Conservation (phyloP, 2,888 invertebrate genomes). For the Halocaridina rubra region DNA sequence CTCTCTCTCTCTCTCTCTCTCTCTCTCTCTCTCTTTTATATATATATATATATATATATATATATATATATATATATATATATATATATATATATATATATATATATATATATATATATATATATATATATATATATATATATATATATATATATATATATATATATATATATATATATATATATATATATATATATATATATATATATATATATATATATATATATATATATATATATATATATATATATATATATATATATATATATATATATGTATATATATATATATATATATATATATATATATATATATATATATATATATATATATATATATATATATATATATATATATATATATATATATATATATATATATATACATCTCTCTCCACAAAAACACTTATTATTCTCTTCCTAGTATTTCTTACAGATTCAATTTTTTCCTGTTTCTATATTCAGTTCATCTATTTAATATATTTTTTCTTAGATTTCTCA, state of each 20-base stretch:
- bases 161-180: background rate
- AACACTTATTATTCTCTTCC: too few relatives aligned
- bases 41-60: too few relatives aligned
- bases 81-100: too few relatives aligned
- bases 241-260: conserved; percentile 2
- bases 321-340: background rate
- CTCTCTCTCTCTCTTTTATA: background rate
- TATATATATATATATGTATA: conserved; percentile 3
- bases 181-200: background rate
- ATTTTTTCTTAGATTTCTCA: too few relatives aligned
- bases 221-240: background rate
- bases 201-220: background rate
- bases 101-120: too few relatives aligned
- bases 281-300: background rate
- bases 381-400: background rate
- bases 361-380: background rate
- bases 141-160: background rate
- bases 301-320: background rate
- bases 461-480: too few relatives aligned
- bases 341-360: conserved; percentile 14
- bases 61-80: too few relatives aligned
- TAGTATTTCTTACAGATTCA: too few relatives aligned
- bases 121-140: too few relatives aligned
- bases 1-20: background rate
- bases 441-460: too few relatives aligned